These are phyloP conservation scores for Theristicus caerulescens DNA, from an alignment of 2,113 vertebrate species.

Conservation along the genomic window DNA sequence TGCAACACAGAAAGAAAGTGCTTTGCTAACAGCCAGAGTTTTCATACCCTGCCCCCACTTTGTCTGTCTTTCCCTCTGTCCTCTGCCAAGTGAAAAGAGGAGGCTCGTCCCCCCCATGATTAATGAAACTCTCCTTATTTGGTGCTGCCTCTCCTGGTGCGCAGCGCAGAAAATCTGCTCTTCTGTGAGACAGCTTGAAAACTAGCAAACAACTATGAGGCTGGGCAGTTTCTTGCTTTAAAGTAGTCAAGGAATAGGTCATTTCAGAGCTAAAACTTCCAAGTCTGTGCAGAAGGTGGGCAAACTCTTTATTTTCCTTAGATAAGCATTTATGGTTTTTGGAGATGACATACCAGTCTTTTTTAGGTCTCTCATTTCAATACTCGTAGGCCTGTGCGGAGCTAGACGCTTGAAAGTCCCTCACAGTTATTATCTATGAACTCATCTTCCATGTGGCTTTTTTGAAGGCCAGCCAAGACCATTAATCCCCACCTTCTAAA, in stretches of 20 bases:
- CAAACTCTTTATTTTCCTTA: neutral
- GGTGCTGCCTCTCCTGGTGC: neutral
- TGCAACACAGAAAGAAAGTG: neutral
- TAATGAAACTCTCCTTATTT: conserved; percentile 44
- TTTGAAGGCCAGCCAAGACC: conserved; percentile 46
- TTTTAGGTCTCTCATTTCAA: neutral
- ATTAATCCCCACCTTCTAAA: conserved; percentile 59
- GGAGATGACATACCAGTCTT: neutral
- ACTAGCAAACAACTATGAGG: fast-evolving
- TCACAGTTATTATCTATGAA: conserved; percentile 50
- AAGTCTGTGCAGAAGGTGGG: neutral
- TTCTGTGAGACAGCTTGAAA: fast-evolving
- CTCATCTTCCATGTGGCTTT: conserved; percentile 57
- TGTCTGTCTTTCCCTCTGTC: neutral
- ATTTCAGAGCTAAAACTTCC: neutral
- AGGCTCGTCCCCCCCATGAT: neutral
- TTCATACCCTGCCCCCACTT: neutral
- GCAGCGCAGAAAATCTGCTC: neutral
- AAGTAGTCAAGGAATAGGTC: neutral
- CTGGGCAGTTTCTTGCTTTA: neutral
- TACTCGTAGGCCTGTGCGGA: neutral
- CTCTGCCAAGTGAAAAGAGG: neutral
- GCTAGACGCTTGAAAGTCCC: neutral
- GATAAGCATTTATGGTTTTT: neutral
- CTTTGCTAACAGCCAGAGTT: neutral